Base-by-base conservation (phyloP, 2,797 vertebrate genomes). In the Emys orbicularis region DNA sequence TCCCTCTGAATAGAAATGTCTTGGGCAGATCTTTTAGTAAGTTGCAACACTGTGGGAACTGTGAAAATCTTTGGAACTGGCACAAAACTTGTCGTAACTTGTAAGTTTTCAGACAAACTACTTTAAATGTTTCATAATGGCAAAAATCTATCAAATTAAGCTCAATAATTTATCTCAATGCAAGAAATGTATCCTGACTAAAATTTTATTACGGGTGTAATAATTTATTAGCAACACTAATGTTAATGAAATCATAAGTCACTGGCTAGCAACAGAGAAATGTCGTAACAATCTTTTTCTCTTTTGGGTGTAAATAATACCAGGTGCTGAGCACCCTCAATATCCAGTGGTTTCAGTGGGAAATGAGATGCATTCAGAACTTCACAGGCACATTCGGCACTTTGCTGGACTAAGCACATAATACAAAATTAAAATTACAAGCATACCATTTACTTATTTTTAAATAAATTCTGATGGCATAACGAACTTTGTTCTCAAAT, bases 11-110 rank as follows among this genome's bases (percentile, higher is more conserved):
- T 41, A 72, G n/a, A 72, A 72, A 37, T 72, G 5, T 72, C 9
- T 37, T 18, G 18, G 19, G n/a, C 65, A 37, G n/a, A 12, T 72
- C 72, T 37, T 72, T 5, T 41, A 72, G 5, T 23, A 72, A 72
- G n/a, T 37, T 72, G 19, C n/a, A 72, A 41, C 34, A 37, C 18
- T 68, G 18, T 37, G 65, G 88, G 79, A 1, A 0, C 0, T 0
- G 2, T 1, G 41, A 79, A 80, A 10, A 0, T 90, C 6, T 92
- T 97, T 85, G 86, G 89, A 34, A 54, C 83, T 76, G 90, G 93
- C 1, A 5, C 79, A 34, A 94, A 95, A 89, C 41, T 96, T 59
- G 10, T 87, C 3, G 0, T 97, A 27, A 95, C 88, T 18, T 57
- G 80, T 89, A 94, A 95, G 41, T 76, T 44, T 68, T 89, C 86